Conservation (phyloP, 2,113 vertebrate genomes). For the Dermatemys mawii region DNA sequence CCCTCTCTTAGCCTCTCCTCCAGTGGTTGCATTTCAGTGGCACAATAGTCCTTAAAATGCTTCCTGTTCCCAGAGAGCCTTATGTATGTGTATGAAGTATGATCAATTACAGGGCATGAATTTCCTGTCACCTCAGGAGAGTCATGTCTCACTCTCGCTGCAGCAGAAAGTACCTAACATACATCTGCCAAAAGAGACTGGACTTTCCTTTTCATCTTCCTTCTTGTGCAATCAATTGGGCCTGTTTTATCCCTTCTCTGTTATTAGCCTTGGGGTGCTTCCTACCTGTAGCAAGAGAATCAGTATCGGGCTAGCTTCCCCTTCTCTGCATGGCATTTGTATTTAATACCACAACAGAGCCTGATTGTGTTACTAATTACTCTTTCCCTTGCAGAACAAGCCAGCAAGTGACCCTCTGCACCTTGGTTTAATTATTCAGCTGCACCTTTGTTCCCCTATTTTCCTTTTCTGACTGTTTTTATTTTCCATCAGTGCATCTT, state of each 20-base stretch:
- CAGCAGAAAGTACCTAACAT: fast-evolving
- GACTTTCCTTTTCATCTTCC: neutral
- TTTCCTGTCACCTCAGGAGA: neutral
- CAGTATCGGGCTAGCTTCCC: neutral
- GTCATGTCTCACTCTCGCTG: too few species aligned
- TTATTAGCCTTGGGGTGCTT: neutral
- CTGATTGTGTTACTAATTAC: neutral
- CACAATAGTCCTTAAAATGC: fast-evolving
- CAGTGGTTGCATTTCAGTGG: fast-evolving
- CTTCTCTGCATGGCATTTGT: neutral
- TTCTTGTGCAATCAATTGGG: neutral
- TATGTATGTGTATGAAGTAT: fast-evolving
- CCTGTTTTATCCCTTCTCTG: neutral
- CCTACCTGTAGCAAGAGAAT: neutral
- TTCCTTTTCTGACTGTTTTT: neutral
- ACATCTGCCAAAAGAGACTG: neutral
- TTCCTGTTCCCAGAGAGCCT: fast-evolving
- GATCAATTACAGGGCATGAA: fast-evolving
- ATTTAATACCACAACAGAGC: fast-evolving
- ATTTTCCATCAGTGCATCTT: neutral
- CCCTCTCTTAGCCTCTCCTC: fast-evolving
- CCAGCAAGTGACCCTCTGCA: neutral
- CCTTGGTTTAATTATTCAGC: neutral
- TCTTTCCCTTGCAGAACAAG: fast-evolving
- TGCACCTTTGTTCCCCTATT: fast-evolving